Conservation (phyloP, 2,797 vertebrate genomes). For the Tragelaphus oryx region DNA sequence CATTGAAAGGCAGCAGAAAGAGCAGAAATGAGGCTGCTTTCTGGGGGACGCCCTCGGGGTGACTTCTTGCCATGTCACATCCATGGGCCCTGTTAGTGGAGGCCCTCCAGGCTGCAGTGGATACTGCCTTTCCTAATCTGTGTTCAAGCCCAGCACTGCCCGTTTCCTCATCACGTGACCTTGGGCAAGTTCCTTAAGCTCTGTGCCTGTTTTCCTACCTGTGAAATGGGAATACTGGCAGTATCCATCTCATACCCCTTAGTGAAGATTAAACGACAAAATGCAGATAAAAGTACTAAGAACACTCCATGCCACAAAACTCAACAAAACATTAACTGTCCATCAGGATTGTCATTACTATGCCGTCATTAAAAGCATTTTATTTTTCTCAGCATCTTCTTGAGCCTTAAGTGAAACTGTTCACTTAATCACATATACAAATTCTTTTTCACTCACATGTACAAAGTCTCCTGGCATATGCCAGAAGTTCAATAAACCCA, state of each 20-base stretch:
- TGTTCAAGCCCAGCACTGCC: not conserved
- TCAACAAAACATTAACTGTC: not conserved
- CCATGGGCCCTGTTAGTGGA: accelerated
- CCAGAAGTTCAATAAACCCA: not conserved
- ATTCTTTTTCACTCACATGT: not conserved
- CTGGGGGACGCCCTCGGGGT: accelerated
- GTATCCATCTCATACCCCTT: not conserved
- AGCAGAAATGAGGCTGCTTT: not conserved
- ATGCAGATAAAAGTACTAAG: not conserved
- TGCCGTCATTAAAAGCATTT: accelerated
- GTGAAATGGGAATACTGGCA: not conserved
- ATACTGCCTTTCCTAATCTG: not conserved
- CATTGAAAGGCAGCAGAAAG: not conserved
- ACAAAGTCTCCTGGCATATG: not conserved
- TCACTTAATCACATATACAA: not conserved
- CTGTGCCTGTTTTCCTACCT: not conserved
- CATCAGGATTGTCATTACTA: too few species aligned
- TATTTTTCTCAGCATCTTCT: not conserved
- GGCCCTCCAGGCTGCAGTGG: not conserved
- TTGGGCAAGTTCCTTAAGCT: not conserved
- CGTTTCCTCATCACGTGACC: not conserved
- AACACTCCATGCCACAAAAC: not conserved
- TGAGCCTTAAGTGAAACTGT: not conserved
- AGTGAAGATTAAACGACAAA: not conserved
- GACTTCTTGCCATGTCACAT: not conserved